Evolutionary conservation across 2,113 vertebrate genomes (phyloP), one percentile per base, ranked within the genome.

Genomic region (Procapra przewalskii): DNA sequence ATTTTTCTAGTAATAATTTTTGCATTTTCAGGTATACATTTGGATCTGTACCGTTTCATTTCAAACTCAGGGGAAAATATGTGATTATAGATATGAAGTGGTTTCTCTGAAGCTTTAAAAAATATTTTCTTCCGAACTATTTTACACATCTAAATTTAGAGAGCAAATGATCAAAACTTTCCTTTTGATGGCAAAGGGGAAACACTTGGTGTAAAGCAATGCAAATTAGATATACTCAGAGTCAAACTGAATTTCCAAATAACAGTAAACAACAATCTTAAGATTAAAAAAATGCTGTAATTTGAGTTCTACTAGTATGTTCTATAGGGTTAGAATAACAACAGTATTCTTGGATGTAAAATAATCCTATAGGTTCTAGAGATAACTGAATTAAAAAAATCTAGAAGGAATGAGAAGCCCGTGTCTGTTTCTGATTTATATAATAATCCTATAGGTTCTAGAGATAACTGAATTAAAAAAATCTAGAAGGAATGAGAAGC

Each of bases 1-100:
- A 40, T 94, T 97, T 96, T 96, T 92, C 91, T 97, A 96, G 85
- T 90, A 96, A 97, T 92, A 90, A 94, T 94, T 98, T 97, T 97
- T 94, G 92, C 84, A 94, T 90, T 96, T 97, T 92, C 54, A 88
- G 83, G 60, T 94, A 90, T 62, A 96, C n/a, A 71, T 82, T 64
- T 54, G 96, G 85, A 92, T 91, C 64, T 43, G 9, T 14, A 60
- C 52, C 62, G 75, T 67, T 97, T 97, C 94, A 90, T 89, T 98
- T 96, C 48, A 94, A 95, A 96, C 80, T 45, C n/a, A 59, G 29
- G 81, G 40, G 64, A 97, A 95, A 91, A 90, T 83, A 96, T 93
- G 36, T 96, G 82, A 96, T 96, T 96, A 96, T 77, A 84, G 83
- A 57, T 59, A 94, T 25, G 89, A 90, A 89, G 82, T 48, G 12